These are phyloP conservation scores for Eulimnadia texana DNA, from an alignment of 1,140 invertebrate species.

Conservation along the genomic window DNA sequence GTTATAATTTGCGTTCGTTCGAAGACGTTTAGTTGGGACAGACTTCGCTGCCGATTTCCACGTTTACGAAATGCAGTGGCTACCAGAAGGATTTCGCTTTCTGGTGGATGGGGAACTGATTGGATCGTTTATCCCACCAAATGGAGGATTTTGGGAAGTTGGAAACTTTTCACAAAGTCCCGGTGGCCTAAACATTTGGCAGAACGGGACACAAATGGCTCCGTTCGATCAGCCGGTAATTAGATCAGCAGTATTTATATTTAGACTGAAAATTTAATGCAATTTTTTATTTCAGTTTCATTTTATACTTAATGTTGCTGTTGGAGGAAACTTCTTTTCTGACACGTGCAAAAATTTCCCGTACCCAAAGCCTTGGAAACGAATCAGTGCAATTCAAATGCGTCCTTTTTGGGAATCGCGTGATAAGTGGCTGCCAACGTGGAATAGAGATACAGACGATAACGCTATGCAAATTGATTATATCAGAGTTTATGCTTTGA, in stretches of 20 bases:
- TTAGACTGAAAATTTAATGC: no score
- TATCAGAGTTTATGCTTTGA: constrained; percentile 14
- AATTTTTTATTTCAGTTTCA: no score
- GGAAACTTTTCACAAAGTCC: constrained; percentile 22
- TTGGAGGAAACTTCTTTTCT: constrained; percentile 24
- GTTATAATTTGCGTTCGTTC: neutral
- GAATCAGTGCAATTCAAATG: constrained; percentile 1
- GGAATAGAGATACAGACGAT: constrained; percentile 12
- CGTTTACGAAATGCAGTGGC: constrained; percentile 14
- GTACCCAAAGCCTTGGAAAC: constrained; percentile 17
- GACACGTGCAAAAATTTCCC: constrained; percentile 19
- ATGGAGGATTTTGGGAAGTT: constrained; percentile 27
- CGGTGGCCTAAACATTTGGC: constrained; percentile 25
- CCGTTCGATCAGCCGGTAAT: constrained; percentile 38
- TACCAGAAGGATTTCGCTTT: constrained; percentile 11
- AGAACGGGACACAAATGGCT: constrained; percentile 30
- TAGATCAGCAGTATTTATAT: neutral
- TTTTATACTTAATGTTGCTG: constrained; percentile 24
- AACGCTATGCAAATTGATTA: constrained; percentile 15
- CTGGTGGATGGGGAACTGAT: constrained; percentile 21
- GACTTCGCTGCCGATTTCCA: constrained; percentile 14
- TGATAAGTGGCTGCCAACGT: constrained; percentile 12
- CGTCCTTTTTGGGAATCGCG: constrained; percentile 13
- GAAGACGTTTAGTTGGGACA: neutral
- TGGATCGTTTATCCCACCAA: constrained; percentile 21